A percentile compares a stretch with the other conserved stretches of the same genome.
Conservation (phyloP, 2,113 vertebrate genomes). For the Hippocampus barbouri region DNA sequence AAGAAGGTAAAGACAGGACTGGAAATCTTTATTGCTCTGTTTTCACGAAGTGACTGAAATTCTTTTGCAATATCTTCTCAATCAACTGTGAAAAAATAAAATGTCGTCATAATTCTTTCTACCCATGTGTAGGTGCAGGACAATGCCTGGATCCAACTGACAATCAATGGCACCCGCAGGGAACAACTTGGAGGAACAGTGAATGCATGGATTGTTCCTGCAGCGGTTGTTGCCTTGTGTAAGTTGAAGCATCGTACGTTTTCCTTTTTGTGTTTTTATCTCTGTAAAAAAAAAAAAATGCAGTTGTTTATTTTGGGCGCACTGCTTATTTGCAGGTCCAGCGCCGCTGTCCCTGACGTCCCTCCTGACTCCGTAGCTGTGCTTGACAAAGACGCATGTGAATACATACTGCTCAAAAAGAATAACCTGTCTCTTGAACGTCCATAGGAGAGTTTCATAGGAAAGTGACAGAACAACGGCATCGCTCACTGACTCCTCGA, state of each 20-base stretch:
- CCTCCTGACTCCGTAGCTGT: conserved; percentile 45
- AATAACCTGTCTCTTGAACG: conserved; percentile 27
- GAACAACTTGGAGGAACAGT: conserved; percentile 54
- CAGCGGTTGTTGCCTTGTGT: conserved; percentile 18
- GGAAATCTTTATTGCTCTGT: neutral
- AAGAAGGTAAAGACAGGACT: neutral
- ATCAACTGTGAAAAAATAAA: neutral
- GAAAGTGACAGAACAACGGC: conserved; percentile 33
- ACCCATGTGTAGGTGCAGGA: conserved; percentile 7
- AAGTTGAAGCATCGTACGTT: conserved; percentile 11
- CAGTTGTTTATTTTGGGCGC: neutral
- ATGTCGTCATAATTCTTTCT: neutral
- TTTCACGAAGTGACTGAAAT: too few relatives aligned
- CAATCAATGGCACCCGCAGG: conserved; percentile 31
- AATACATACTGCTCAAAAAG: conserved; percentile 48
- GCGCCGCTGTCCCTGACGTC: rapidly evolving
- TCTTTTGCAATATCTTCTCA: neutral
- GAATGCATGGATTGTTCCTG: conserved; percentile 41
- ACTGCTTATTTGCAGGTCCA: conserved; percentile 41
- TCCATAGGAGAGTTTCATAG: neutral
- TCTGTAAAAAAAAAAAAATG: neutral
- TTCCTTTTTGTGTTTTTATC: neutral
- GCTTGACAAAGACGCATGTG: conserved; percentile 38
- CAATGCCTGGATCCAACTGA: conserved; percentile 39
- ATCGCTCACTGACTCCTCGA: neutral